These are phyloP conservation scores for Heteromyza rotundicornis DNA, from an alignment of 2,888 invertebrate species.

Conservation along the genomic window DNA sequence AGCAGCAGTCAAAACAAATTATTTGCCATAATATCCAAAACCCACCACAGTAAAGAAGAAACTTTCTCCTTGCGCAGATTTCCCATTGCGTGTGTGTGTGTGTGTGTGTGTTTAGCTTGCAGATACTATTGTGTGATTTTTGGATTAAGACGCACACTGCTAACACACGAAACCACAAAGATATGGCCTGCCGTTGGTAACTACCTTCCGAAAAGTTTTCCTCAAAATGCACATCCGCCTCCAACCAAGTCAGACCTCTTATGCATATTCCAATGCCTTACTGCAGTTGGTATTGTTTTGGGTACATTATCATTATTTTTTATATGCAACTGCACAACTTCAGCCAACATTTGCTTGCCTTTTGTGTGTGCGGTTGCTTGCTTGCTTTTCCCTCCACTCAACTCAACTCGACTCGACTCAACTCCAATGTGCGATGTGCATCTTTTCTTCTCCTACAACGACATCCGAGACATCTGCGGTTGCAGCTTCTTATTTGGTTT, in stretches of 20 bases:
- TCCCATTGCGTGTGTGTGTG: conserved; percentile 12
- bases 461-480: conserved; percentile 13
- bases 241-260: too few species aligned
- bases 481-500: conserved; percentile 9
- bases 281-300: too few species aligned
- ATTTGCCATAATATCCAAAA: conserved; percentile 46
- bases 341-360: conserved; percentile 25
- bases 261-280: too few species aligned
- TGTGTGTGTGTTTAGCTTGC: too few species aligned
- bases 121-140: not conserved
- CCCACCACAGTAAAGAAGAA: conserved; percentile 22
- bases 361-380: conserved; percentile 15
- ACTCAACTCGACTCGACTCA: too few species aligned
- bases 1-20: conserved; percentile 48
- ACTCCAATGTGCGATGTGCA: too few species aligned
- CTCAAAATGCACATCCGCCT: too few species aligned
- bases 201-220: conserved; percentile 15
- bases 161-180: conserved; percentile 27
- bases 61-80: conserved; percentile 18
- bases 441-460: conserved; percentile 33
- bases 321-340: conserved; percentile 21
- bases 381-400: not conserved
- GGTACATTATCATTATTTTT: too few species aligned
- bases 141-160: conserved; percentile 1
- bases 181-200: conserved; percentile 21